A percentile compares a stretch with the other conserved stretches of the same genome.
Evolutionary conservation across 2,797 vertebrate genomes (phyloP).

Genomic region (Lithobates sylvaticus): DNA sequence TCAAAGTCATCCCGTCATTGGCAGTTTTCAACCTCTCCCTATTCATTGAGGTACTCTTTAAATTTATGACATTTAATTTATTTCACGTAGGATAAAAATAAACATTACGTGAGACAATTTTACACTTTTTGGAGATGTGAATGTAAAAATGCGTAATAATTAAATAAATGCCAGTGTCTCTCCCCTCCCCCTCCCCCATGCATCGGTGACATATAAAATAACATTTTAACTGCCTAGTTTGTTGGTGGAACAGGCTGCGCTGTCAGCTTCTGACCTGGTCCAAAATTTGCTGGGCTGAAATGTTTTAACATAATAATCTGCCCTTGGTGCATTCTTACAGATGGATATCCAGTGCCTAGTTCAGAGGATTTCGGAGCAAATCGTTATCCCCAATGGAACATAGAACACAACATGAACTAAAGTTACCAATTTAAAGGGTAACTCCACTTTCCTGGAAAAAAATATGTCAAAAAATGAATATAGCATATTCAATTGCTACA

Average conservation of each 20-base stretch:
- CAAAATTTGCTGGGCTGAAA: neutral
- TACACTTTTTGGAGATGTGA: slow-evolving; percentile 8
- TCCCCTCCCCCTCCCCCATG: neutral
- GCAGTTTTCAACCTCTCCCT: neutral
- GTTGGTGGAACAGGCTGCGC: neutral
- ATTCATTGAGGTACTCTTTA: neutral
- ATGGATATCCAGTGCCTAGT: no score
- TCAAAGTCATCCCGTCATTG: neutral
- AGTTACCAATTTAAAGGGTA: no score
- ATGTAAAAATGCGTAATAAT: slow-evolving; percentile 22
- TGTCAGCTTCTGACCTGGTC: slow-evolving; percentile 11
- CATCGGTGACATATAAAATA: slow-evolving; percentile 27
- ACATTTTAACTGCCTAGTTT: slow-evolving; percentile 23
- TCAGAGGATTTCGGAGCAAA: no score
- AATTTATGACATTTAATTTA: slow-evolving; percentile 34
- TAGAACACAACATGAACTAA: no score
- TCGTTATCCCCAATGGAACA: no score
- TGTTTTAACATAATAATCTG: neutral
- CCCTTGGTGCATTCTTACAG: no score
- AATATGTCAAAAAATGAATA: no score
- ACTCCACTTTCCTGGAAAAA: no score
- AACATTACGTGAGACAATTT: slow-evolving; percentile 22
- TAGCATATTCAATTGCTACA: no score
- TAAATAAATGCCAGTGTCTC: slow-evolving; percentile 42
- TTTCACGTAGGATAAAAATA: slow-evolving; percentile 10